phyloP scores from a whole-genome alignment of 2,797 vertebrate species.

The Ficedula albicollis region DNA sequence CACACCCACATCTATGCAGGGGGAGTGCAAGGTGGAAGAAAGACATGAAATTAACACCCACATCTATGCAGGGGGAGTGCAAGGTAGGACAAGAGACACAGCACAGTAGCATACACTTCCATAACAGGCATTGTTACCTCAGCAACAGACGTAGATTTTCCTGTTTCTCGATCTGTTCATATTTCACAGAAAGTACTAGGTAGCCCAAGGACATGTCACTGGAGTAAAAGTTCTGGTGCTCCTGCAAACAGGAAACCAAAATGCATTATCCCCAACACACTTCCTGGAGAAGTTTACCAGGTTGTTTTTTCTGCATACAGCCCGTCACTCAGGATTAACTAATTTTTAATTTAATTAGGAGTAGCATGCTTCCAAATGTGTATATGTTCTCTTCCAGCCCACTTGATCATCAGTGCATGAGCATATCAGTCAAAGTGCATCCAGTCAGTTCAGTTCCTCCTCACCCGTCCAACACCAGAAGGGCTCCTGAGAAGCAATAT shows the following conservation, averaged over 20 bases:
- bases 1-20: neutral
- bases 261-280: neutral
- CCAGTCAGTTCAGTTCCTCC: neutral
- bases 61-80: neutral
- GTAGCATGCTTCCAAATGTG: neutral
- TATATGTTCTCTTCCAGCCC: neutral
- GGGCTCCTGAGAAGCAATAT: neutral
- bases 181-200: slow-evolving; percentile 73
- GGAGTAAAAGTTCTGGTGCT: slow-evolving; percentile 77
- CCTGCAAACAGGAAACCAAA: slow-evolving; percentile 51
- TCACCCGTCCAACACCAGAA: neutral
- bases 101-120: neutral
- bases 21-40: neutral
- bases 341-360: neutral
- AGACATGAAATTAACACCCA: neutral
- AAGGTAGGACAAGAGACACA: neutral
- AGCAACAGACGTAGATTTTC: slow-evolving; percentile 70
- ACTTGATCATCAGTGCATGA: neutral
- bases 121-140: slow-evolving; percentile 50
- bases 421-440: neutral
- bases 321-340: neutral
- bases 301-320: neutral
- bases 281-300: neutral
- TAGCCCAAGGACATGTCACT: slow-evolving; percentile 70
- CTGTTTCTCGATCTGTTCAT: slow-evolving; percentile 66